Conservation (phyloP, 2,888 invertebrate genomes). For the Caenorhabditis sinica region DNA sequence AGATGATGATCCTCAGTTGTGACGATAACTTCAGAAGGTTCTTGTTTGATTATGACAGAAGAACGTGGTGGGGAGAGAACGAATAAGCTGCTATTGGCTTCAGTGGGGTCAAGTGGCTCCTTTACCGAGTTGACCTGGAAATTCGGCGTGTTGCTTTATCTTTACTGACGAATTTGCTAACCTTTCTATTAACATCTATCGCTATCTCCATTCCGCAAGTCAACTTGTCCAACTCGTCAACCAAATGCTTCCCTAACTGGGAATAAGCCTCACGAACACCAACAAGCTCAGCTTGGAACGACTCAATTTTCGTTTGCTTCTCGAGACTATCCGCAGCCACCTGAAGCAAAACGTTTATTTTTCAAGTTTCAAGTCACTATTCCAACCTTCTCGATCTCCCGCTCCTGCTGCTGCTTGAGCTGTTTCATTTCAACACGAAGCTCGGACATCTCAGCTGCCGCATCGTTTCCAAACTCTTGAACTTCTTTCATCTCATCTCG, state of each 20-base stretch:
- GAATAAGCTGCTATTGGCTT: not conserved
- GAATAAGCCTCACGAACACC: too few relatives aligned
- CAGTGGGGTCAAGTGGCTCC: too few relatives aligned
- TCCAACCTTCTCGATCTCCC: not conserved
- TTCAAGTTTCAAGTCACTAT: not conserved
- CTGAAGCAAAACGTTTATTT: not conserved
- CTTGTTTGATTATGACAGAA: not conserved
- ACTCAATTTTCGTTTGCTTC: too few relatives aligned
- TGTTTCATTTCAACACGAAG: not conserved
- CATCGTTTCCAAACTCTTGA: not conserved
- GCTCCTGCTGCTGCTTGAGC: not conserved
- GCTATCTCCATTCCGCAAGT: too few relatives aligned
- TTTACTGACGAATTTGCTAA: too few relatives aligned
- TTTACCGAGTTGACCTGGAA: too few relatives aligned
- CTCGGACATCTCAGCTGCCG: not conserved
- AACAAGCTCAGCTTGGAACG: too few relatives aligned
- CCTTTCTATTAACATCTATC: too few relatives aligned
- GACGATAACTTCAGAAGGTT: not conserved
- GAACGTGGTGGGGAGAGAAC: not conserved
- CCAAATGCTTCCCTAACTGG: too few relatives aligned
- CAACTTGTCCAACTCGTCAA: too few relatives aligned
- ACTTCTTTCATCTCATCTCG: not conserved
- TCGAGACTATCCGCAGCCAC: too few relatives aligned
- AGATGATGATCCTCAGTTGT: not conserved
- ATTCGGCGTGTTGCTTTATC: too few relatives aligned